Conservation (phyloP, 2,113 vertebrate species). For the Myotis lucifugus region DNA sequence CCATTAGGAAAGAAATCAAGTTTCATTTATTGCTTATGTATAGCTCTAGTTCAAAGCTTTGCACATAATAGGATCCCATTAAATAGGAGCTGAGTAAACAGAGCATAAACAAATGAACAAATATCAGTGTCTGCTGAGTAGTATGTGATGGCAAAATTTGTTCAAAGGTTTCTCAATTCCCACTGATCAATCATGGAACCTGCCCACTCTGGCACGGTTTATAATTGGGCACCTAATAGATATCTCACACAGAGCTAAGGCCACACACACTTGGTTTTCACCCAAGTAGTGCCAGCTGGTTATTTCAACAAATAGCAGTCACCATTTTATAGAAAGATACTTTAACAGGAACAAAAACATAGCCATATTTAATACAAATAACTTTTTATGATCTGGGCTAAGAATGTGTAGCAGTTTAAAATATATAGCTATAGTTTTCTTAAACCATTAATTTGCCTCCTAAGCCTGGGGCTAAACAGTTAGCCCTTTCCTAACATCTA, state of each 20-base stretch:
- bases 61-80: neutral
- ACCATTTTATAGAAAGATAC: constrained; percentile 52
- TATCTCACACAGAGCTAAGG: constrained; percentile 49
- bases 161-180: neutral
- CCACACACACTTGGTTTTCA: constrained; percentile 46
- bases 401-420: neutral
- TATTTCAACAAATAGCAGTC: constrained; percentile 39
- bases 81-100: neutral
- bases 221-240: constrained; percentile 49
- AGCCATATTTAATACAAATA: neutral
- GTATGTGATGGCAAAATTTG: neutral
- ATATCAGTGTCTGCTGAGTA: neutral
- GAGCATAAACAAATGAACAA: neutral
- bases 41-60: neutral
- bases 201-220: constrained; percentile 9
- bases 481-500: neutral
- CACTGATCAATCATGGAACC: constrained; percentile 8
- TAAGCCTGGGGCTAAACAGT: neutral
- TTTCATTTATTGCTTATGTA: neutral
- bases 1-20: neutral
- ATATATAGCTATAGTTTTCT: neutral
- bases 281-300: constrained; percentile 55
- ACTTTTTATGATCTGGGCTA: constrained; percentile 16
- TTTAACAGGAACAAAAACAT: constrained; percentile 11
- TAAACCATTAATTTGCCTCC: neutral